These are phyloP conservation scores for Mellivora capensis DNA, from an alignment of 2,113 vertebrate genomes.

Conservation along the genomic window DNA sequence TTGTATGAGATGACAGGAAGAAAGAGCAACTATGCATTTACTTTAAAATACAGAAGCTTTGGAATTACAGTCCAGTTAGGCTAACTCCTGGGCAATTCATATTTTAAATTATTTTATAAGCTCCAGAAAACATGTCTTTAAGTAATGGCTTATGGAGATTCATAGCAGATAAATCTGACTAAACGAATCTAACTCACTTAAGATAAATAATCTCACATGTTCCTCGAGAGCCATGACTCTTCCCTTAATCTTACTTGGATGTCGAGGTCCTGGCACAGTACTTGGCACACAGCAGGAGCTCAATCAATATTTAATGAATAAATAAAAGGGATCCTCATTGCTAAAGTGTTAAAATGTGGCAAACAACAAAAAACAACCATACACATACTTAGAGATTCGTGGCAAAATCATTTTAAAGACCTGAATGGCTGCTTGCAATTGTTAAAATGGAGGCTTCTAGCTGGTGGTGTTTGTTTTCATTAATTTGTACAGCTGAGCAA, in stretches of 20 bases:
- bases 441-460: background rate
- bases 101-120: slow-evolving; percentile 1
- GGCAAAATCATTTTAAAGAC: background rate
- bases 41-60: background rate
- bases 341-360: background rate
- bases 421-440: background rate
- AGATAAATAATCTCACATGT: background rate
- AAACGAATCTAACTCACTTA: background rate
- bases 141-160: background rate
- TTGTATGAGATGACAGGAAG: background rate
- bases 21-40: background rate
- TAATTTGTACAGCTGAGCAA: background rate
- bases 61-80: background rate
- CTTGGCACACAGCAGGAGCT: background rate
- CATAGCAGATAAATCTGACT: background rate
- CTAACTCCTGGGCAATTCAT: background rate
- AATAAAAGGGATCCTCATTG: background rate
- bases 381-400: background rate
- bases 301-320: background rate
- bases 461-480: background rate
- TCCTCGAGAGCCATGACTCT: background rate
- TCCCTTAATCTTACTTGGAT: background rate
- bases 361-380: background rate
- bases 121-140: background rate
- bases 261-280: background rate